Evolutionary conservation across 2,113 vertebrate species (phyloP).

Genomic region (Sphyrna mokarran): DNA sequence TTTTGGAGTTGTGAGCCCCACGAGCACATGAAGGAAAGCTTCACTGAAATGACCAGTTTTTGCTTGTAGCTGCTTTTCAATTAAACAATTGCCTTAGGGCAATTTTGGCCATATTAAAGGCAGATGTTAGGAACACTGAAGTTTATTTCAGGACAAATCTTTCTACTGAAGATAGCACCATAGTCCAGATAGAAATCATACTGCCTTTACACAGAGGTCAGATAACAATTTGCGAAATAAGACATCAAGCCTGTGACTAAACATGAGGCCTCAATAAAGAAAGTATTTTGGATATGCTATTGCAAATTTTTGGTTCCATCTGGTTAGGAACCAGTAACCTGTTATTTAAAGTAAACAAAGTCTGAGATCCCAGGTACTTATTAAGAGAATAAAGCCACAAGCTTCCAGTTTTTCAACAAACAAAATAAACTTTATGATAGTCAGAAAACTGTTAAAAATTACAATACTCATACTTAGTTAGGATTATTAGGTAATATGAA

Average conservation of each 20-base stretch:
- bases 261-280: neutral
- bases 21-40: neutral
- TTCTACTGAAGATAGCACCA: neutral
- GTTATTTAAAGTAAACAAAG: no score
- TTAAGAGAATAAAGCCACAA: no score
- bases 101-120: neutral
- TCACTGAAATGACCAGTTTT: neutral
- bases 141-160: neutral
- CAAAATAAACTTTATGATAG: no score
- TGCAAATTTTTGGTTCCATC: no score
- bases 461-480: no score
- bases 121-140: neutral
- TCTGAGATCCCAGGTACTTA: no score
- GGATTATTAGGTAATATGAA: no score
- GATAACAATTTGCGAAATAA: neutral
- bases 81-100: neutral
- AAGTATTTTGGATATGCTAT: neutral
- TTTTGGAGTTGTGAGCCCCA: neutral
- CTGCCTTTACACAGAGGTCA: neutral
- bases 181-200: neutral
- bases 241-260: neutral
- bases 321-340: no score
- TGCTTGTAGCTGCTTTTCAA: neutral
- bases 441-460: no score
- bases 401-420: no score